Percentiles rank a stretch among this genome's conserved stretches.
Conservation (phyloP, 2,113 vertebrate species). For the Ptilonorhynchus violaceus region DNA sequence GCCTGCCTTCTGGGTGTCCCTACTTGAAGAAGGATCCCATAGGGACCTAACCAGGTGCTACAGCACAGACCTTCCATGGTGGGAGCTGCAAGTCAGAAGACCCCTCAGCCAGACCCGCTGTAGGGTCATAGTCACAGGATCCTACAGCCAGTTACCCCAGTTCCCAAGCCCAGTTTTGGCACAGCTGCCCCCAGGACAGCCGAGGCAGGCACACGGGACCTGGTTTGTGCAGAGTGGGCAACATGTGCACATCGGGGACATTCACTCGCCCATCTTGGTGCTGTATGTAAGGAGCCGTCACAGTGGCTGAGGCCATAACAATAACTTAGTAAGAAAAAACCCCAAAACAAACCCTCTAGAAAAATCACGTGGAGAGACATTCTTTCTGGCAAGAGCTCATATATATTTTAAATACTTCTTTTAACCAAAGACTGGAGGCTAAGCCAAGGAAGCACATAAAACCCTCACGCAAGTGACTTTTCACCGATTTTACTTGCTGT, state of each 20-base stretch:
- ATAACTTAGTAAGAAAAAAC: not conserved
- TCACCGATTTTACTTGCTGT: slow-evolving; percentile 22
- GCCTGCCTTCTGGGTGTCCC: not conserved
- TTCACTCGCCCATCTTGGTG: not conserved
- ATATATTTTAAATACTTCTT: slow-evolving; percentile 20
- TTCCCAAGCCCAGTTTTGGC: not conserved
- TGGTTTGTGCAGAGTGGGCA: fast-evolving
- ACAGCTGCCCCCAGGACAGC: not conserved
- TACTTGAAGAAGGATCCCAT: not conserved
- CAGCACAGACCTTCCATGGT: not conserved
- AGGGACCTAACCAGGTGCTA: not conserved
- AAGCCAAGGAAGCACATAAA: slow-evolving; percentile 32
- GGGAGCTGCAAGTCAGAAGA: not conserved
- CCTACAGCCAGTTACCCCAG: not conserved
- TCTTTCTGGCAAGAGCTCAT: not conserved
- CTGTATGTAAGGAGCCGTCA: not conserved
- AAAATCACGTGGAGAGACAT: not conserved
- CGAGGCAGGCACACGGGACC: not conserved
- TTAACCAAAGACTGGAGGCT: not conserved
- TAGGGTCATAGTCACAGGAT: fast-evolving
- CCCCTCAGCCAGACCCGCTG: fast-evolving
- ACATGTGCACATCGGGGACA: no score
- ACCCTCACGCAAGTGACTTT: slow-evolving; percentile 33
- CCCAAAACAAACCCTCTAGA: not conserved
- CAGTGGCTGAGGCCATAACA: not conserved